phyloP scores from a whole-genome alignment of 1,140 invertebrate genomes.

The Pantala flavescens region DNA sequence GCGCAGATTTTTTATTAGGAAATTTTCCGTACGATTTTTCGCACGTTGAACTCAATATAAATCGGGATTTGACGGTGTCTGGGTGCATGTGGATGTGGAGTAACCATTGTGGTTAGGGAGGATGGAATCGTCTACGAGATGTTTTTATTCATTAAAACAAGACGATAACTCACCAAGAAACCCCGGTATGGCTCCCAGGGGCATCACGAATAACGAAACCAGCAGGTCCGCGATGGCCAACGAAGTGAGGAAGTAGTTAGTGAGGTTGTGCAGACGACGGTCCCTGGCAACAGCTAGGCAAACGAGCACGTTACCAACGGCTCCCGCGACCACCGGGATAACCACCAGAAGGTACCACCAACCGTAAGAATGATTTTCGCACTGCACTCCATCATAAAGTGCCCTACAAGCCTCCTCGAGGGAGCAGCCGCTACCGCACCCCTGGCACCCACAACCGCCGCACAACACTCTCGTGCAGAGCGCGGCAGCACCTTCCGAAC shows the following conservation, averaged over 20 bases:
- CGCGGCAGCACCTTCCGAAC: too few species aligned
- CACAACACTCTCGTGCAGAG: too few species aligned
- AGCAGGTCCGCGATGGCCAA: conserved; percentile 86
- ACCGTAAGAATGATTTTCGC: conserved; percentile 38
- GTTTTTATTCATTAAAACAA: too few species aligned
- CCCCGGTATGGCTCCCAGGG: conserved; percentile 72
- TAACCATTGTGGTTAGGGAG: too few species aligned
- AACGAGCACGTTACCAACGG: conserved; percentile 83
- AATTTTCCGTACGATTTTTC: too few species aligned
- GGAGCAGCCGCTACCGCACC: background rate
- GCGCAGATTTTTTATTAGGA: too few species aligned
- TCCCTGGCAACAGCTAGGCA: conserved; percentile 80
- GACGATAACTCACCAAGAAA: conserved; percentile 60
- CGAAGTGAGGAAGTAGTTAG: conserved; percentile 89
- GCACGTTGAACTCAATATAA: too few species aligned
- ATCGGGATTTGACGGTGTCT: too few species aligned
- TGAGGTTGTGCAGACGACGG: conserved; percentile 78
- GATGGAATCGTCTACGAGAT: too few species aligned
- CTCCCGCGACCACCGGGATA: conserved; percentile 74
- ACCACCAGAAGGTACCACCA: conserved; percentile 71
- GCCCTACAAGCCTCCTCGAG: background rate
- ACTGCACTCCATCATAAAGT: background rate
- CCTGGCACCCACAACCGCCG: too few species aligned
- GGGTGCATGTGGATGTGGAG: too few species aligned
- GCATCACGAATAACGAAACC: conserved; percentile 85